Conservation (phyloP, 2,797 vertebrate species). For the Platyrinchus mystaceus region DNA sequence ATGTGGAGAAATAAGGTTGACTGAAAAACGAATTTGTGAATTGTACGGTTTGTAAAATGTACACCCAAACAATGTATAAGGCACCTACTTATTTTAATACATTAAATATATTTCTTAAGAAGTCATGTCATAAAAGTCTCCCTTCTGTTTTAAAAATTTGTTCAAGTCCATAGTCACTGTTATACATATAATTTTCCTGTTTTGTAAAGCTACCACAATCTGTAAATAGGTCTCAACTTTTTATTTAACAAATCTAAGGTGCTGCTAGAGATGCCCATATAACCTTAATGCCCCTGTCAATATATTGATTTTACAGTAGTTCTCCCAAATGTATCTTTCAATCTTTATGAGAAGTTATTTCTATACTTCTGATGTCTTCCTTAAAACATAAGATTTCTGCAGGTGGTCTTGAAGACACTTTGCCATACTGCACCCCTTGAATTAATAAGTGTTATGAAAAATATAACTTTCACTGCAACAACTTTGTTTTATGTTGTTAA, state of each 20-base stretch:
- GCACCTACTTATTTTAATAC: not conserved
- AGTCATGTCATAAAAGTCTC: not conserved
- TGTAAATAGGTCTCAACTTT: not conserved
- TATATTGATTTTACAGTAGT: not conserved
- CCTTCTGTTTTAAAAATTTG: not conserved
- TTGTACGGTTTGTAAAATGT: accelerated
- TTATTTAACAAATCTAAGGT: not conserved
- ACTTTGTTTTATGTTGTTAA: not conserved
- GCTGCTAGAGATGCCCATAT: not conserved
- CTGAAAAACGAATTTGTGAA: accelerated
- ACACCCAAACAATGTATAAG: not conserved
- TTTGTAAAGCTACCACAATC: not conserved
- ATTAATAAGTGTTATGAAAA: not conserved
- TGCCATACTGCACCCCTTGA: not conserved
- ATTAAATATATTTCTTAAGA: not conserved
- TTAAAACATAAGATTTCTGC: not conserved
- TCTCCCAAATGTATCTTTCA: not conserved
- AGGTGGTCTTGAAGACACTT: not conserved
- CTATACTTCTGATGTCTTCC: not conserved
- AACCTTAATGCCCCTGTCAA: not conserved
- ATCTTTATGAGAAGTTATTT: not conserved
- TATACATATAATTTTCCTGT: not conserved
- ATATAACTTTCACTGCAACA: not conserved
- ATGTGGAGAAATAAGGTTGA: not conserved
- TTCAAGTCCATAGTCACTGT: not conserved